Conservation (phyloP, 2,888 invertebrate species). For the Peribatodes rhomboidaria region DNA sequence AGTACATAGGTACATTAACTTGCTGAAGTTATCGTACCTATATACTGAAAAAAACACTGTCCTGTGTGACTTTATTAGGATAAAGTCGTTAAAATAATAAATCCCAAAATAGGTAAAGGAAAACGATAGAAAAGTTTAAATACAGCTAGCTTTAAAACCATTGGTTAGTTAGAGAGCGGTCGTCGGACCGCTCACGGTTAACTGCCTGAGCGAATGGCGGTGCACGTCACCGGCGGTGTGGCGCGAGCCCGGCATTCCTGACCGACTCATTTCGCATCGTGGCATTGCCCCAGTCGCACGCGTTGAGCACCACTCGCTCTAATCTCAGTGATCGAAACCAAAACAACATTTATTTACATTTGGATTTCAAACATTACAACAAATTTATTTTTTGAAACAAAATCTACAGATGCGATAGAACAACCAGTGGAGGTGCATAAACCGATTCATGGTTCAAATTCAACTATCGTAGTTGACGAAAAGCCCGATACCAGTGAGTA, state of each 20-base stretch:
- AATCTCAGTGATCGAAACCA: constrained; percentile 44
- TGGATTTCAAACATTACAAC: constrained; percentile 48
- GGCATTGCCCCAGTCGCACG: constrained; percentile 63
- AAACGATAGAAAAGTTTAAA: constrained; percentile 4
- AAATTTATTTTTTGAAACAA: constrained; percentile 74
- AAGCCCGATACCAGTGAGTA: constrained; percentile 82
- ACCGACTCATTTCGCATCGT: constrained; percentile 67
- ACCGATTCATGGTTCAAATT: constrained; percentile 74
- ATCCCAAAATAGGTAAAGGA: constrained; percentile 11
- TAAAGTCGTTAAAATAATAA: neutral
- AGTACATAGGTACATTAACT: no score
- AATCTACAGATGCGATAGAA: constrained; percentile 81
- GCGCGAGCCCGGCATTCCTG: constrained; percentile 58
- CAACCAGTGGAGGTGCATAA: constrained; percentile 82
- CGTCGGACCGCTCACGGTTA: constrained; percentile 75
- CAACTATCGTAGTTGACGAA: constrained; percentile 75
- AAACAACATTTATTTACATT: constrained; percentile 49
- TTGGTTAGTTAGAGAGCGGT: constrained; percentile 44
- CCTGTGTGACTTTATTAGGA: neutral
- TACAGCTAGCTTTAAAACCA: constrained; percentile 24
- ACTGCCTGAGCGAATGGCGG: constrained; percentile 68
- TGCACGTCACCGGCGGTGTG: constrained; percentile 68
- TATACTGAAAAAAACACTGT: no score
- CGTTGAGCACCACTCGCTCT: constrained; percentile 49
- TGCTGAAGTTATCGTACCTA: no score